Conservation (phyloP, 2,888 invertebrate species). For the Tipula helvola region DNA sequence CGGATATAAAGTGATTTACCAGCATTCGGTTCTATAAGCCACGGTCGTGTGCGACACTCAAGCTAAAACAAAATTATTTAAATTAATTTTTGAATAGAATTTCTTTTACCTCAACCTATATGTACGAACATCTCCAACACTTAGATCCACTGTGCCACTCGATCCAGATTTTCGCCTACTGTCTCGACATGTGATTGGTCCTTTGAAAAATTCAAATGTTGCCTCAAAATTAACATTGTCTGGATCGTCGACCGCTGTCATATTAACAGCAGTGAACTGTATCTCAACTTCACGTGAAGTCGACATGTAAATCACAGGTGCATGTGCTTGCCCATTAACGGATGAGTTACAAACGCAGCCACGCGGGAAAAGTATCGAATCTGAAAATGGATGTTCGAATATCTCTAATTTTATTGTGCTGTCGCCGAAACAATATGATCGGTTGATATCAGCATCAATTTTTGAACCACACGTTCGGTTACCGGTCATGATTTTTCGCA, state of each 20-base stretch:
- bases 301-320: constrained; percentile 66
- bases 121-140: constrained; percentile 33
- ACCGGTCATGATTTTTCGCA: constrained; percentile 57
- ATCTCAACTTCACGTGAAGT: constrained; percentile 65
- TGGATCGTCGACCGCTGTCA: constrained; percentile 79
- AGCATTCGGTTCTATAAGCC: constrained; percentile 64
- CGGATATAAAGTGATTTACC: constrained; percentile 70
- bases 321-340: constrained; percentile 28
- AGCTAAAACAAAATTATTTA: constrained; percentile 40
- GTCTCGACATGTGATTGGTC: constrained; percentile 54
- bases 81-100: background rate
- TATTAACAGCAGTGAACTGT: constrained; percentile 66
- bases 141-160: constrained; percentile 62
- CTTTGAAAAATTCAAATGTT: constrained; percentile 65
- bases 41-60: constrained; percentile 66
- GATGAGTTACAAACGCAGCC: constrained; percentile 66
- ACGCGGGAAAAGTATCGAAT: constrained; percentile 56
- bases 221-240: constrained; percentile 75
- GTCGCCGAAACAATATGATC: constrained; percentile 58
- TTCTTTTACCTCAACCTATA: background rate
- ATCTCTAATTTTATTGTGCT: constrained; percentile 57
- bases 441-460: constrained; percentile 47
- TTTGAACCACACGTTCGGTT: constrained; percentile 37
- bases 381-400: constrained; percentile 63
- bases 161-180: constrained; percentile 59